Evolutionary conservation across 2,888 invertebrate genomes (phyloP), one percentile per base, ranked within the genome.

Genomic region (Chloromyia formosa): DNA sequence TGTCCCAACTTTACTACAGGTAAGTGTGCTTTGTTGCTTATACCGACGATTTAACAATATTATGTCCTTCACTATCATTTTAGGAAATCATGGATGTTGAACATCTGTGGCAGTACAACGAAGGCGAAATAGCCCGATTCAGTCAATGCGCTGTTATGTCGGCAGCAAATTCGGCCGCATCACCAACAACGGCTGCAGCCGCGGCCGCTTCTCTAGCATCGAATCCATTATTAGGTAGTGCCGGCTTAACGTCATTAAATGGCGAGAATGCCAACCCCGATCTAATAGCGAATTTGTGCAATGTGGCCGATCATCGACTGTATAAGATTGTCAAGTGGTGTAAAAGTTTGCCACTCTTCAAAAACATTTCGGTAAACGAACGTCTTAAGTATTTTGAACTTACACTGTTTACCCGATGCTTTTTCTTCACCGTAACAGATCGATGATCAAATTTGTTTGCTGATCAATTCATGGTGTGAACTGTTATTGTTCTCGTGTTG

Each of bases 281-380:
- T 86, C 92, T 94, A 84, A 89, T 96, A 72, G 94, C 94, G 1
- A 95, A 94, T 86, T 88, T 96, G 82, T 96, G 95, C 88, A 94
- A 94, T 83, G 96, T 96, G 77, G 97, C 97, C 61, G 98, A 98
- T 85, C 95, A 97, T 85, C 89, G 97, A 64, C 89, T 98, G 18
- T 98, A 97, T 85, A 96, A 97, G 88, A 96, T 98, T 80, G 98
- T 98, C 77, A 96, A 97, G 84, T 98, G 98, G 98, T 97, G 97
- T 87, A 95, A 98, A 85, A 97, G 96, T 85, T 87, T 98, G 84
- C 97, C 98, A 16, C 90, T 98, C 27, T 98, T 98, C 84, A 96
- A 97, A 84, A 95, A 96, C 86, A 97, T 98, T 81, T 95, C 96
- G 81, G 95, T 95, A 82, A 88, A 90, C 86, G 40, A 60, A 16